Evolutionary conservation across 1,140 invertebrate species (phyloP).

Genomic region (Chironomus tepperi): DNA sequence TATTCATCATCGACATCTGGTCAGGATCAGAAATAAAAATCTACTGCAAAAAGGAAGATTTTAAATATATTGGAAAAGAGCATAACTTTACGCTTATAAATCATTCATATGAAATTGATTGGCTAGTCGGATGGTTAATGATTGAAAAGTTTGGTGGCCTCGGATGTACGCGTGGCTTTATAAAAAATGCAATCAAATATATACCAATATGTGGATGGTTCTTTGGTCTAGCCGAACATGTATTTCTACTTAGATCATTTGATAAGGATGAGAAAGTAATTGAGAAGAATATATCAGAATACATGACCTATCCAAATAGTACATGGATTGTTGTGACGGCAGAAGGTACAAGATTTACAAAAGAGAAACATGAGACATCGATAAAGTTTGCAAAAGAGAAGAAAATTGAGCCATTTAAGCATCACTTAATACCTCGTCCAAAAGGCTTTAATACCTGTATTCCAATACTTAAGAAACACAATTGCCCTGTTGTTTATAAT

Average conservation of each 20-base stretch:
- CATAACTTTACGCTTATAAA: background rate
- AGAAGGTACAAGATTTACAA: background rate
- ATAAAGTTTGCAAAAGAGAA: constrained; percentile 17
- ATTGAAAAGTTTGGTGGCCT: background rate
- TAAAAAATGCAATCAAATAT: constrained; percentile 13
- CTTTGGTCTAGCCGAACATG: background rate
- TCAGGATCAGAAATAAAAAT: background rate
- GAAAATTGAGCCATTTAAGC: background rate
- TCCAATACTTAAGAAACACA: background rate
- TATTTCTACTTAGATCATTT: background rate
- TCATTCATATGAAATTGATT: constrained; percentile 17
- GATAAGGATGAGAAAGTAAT: background rate
- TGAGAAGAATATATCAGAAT: background rate
- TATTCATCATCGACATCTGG: background rate
- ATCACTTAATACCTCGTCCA: background rate
- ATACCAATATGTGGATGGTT: background rate
- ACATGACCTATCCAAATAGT: background rate
- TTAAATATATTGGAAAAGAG: background rate
- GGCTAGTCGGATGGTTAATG: background rate
- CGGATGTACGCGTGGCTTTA: background rate
- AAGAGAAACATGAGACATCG: background rate
- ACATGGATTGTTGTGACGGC: background rate
- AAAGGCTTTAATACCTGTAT: background rate
- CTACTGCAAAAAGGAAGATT: background rate
- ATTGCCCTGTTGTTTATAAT: background rate